These are phyloP conservation scores for Micrasema longulum DNA, from an alignment of 1,140 invertebrate species.

Conservation along the genomic window DNA sequence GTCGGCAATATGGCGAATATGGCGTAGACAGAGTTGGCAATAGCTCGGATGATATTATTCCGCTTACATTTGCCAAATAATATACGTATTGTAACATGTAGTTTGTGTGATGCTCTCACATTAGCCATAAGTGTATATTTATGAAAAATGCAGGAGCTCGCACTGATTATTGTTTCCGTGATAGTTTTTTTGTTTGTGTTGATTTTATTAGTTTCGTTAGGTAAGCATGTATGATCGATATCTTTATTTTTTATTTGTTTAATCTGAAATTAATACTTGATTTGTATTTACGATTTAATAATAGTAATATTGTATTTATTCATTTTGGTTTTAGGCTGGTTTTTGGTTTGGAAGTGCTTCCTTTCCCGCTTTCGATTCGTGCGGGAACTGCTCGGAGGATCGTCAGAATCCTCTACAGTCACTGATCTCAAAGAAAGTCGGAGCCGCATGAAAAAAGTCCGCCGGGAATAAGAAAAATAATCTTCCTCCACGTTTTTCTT, in stretches of 20 bases:
- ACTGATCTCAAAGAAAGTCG: constrained; percentile 67
- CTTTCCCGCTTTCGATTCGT: constrained; percentile 88
- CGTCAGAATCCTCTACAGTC: constrained; percentile 67
- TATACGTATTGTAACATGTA: constrained; percentile 28
- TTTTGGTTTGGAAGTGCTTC: constrained; percentile 90
- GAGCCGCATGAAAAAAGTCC: constrained; percentile 70
- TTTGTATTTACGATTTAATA: too few relatives aligned
- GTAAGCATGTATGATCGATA: constrained; percentile 29
- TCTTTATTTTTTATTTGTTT: neutral
- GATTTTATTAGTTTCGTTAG: constrained; percentile 46
- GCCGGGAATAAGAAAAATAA: constrained; percentile 69
- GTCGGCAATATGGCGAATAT: constrained; percentile 26
- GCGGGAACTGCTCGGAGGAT: constrained; percentile 83
- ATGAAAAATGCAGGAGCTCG: constrained; percentile 47
- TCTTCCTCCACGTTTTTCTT: neutral
- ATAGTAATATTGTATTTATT: neutral
- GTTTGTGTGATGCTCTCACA: constrained; percentile 12
- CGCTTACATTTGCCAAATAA: constrained; percentile 32
- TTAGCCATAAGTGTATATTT: constrained; percentile 28
- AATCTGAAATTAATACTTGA: too few relatives aligned
- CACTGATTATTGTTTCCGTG: constrained; percentile 41
- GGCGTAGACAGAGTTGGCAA: constrained; percentile 45
- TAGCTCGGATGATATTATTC: constrained; percentile 38
- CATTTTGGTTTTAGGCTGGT: constrained; percentile 79
- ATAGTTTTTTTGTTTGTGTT: constrained; percentile 43